Evolutionary conservation across 2,888 invertebrate genomes (phyloP), one percentile per base, ranked within the genome.

Genomic region (Melitaea athalia): DNA sequence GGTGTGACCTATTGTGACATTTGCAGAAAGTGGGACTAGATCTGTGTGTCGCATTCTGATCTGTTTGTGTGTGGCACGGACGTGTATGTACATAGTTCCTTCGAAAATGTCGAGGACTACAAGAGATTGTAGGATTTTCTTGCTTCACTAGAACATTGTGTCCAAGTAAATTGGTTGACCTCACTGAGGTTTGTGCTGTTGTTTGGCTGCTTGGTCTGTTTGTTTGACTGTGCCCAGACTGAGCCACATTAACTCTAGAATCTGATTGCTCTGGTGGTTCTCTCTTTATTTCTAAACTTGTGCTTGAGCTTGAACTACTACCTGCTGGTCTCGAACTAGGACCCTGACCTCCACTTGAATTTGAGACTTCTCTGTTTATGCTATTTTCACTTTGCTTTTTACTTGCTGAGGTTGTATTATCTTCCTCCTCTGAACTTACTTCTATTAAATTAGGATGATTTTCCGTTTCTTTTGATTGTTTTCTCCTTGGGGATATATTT

Each of bases 351-450:
- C 64, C 61, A 45, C 43, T 64, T 50, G 55, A 33, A 50, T 62
- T 64, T 17, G 43, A 10, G 6, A 45, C 43, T 15, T 57, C 57
- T 42, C 57, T 57, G 11, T 76, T 79, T 60, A 75, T 76, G 71
- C 78, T 81, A 77, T 75, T 85, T 42, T 85, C 84, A 78, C 82
- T 80, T 68, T 79, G 85, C 66, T 83, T 85, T 71, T 86, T 89
- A 72, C 83, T 84, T n/a, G 86, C 85, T 38, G 75, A 73, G 42
- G 81, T 74, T 31, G 77, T 76, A 79, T 87, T 85, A 49, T 93
- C 93, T 76, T 93, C 93, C 64, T 93, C 93, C 74, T 92, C 93
- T 59, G 93, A 93, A 77, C 92, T 92, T 3, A 93, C 86, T 82
- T 92, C 93, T 77, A 93, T 92, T 65, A 85, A 81, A 82, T 85